A percentile compares a stretch with the other conserved stretches of the same genome.
Evolutionary conservation across 1,140 invertebrate genomes (phyloP).

Genomic region (Trichogramma pretiosum): DNA sequence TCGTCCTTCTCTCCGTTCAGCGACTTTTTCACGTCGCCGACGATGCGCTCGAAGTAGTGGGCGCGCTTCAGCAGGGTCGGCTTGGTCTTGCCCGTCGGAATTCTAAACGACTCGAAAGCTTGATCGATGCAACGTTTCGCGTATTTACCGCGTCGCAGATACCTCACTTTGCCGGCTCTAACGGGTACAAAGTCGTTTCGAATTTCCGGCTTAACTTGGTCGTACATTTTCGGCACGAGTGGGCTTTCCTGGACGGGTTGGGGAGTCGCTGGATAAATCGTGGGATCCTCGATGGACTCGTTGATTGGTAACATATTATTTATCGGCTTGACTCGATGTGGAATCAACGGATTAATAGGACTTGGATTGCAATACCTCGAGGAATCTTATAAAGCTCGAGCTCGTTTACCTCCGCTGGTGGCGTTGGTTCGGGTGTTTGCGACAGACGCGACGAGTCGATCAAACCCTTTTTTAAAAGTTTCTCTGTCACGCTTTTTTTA

Average conservation of each 20-base stretch:
- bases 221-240: background rate
- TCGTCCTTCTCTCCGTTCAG: background rate
- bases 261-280: too few species aligned
- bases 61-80: slow-evolving; percentile 1
- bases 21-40: background rate
- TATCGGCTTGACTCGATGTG: background rate
- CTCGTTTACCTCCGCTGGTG: slow-evolving; percentile 30
- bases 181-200: too few species aligned
- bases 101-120: background rate
- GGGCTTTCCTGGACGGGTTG: background rate
- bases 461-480: slow-evolving; percentile 33
- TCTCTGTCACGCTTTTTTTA: slow-evolving; percentile 37
- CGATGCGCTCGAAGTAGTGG: slow-evolving; percentile 12
- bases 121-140: slow-evolving; percentile 3
- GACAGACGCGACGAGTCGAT: slow-evolving; percentile 25
- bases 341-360: background rate
- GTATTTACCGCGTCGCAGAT: slow-evolving; percentile 9
- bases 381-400: too few species aligned
- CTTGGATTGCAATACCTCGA: too few species aligned
- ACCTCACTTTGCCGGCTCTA: background rate
- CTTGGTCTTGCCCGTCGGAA: background rate
- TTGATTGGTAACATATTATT: slow-evolving; percentile 8
- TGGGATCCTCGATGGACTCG: background rate
- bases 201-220: background rate
- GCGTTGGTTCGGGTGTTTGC: slow-evolving; percentile 26